phyloP scores from a whole-genome alignment of 2,888 invertebrate genomes.

The Steinernema scapterisci region DNA sequence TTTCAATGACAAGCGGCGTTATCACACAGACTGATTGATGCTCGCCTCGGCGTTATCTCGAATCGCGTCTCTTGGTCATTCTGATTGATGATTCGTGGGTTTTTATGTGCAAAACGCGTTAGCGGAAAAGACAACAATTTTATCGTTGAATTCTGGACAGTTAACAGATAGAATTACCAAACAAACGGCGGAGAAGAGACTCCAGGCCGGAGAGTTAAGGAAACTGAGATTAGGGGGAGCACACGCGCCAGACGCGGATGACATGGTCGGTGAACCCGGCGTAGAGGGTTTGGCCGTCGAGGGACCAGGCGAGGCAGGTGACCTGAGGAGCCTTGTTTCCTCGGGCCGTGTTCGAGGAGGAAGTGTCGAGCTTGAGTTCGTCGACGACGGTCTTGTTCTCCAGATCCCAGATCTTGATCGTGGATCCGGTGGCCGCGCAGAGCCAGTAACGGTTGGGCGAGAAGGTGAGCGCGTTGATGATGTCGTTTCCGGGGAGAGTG shows the following conservation, averaged over 20 bases:
- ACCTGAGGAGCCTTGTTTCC: slow-evolving; percentile 73
- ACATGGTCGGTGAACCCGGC: slow-evolving; percentile 90
- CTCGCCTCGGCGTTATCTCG: too few species aligned
- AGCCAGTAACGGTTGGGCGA: slow-evolving; percentile 95
- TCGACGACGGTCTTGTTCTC: slow-evolving; percentile 95
- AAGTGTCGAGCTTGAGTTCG: slow-evolving; percentile 90
- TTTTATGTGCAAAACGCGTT: background rate
- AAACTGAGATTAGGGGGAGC: slow-evolving; percentile 36
- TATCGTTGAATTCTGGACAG: background rate
- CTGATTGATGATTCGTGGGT: too few species aligned
- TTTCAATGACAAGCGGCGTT: too few species aligned
- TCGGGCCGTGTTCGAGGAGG: slow-evolving; percentile 73
- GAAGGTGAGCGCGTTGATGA: slow-evolving; percentile 95
- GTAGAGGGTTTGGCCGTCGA: slow-evolving; percentile 95
- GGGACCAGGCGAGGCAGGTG: slow-evolving; percentile 87
- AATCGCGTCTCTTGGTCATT: too few species aligned
- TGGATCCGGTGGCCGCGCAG: slow-evolving; percentile 94
- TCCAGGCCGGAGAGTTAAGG: too few species aligned
- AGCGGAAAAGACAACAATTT: background rate
- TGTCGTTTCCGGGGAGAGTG: slow-evolving; percentile 94
- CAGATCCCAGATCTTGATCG: slow-evolving; percentile 98
- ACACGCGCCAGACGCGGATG: slow-evolving; percentile 96
- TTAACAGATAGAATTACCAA: background rate
- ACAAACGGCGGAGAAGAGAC: background rate
- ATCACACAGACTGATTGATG: too few species aligned